Percentiles rank a stretch among this genome's conserved stretches.
phyloP scores from a whole-genome alignment of 1,140 invertebrate genomes.

The Saccostrea glomerata region DNA sequence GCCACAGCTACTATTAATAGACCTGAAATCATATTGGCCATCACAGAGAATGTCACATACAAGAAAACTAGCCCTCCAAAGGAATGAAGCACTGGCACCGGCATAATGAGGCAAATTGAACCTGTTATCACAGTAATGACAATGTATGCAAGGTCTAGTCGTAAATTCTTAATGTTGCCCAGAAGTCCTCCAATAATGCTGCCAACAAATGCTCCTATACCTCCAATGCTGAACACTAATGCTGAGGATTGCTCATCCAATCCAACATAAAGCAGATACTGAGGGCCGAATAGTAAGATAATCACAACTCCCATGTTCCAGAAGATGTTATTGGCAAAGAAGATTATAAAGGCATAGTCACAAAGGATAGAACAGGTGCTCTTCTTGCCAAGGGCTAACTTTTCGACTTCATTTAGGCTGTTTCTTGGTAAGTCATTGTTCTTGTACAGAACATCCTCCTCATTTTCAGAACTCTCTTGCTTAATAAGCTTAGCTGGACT shows the following conservation, averaged over 20 bases:
- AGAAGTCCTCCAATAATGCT: slow-evolving; percentile 67
- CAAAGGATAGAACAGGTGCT: slow-evolving; percentile 61
- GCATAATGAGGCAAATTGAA: slow-evolving; percentile 51
- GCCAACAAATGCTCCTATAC: slow-evolving; percentile 66
- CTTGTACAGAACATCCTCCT: neutral
- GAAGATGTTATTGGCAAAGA: slow-evolving; percentile 71
- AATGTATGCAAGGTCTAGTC: slow-evolving; percentile 62
- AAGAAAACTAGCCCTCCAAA: slow-evolving; percentile 47
- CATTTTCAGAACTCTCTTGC: neutral
- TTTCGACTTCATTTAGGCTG: slow-evolving; percentile 43
- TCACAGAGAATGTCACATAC: slow-evolving; percentile 59
- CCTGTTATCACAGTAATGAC: slow-evolving; percentile 63
- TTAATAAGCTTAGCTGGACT: slow-evolving; percentile 20
- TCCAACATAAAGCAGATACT: slow-evolving; percentile 60
- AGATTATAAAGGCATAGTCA: slow-evolving; percentile 68
- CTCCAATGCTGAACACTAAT: slow-evolving; percentile 59
- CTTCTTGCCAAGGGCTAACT: slow-evolving; percentile 35
- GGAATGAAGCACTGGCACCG: slow-evolving; percentile 51
- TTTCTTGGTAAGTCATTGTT: neutral
- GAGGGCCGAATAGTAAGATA: slow-evolving; percentile 66
- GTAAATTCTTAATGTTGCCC: slow-evolving; percentile 62
- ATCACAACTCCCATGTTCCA: slow-evolving; percentile 71
- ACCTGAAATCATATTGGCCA: slow-evolving; percentile 70
- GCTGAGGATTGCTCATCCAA: slow-evolving; percentile 61
- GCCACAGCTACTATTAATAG: slow-evolving; percentile 67